Base-by-base conservation (phyloP, 1,140 invertebrate species). In the Lasaia peninsularis region DNA sequence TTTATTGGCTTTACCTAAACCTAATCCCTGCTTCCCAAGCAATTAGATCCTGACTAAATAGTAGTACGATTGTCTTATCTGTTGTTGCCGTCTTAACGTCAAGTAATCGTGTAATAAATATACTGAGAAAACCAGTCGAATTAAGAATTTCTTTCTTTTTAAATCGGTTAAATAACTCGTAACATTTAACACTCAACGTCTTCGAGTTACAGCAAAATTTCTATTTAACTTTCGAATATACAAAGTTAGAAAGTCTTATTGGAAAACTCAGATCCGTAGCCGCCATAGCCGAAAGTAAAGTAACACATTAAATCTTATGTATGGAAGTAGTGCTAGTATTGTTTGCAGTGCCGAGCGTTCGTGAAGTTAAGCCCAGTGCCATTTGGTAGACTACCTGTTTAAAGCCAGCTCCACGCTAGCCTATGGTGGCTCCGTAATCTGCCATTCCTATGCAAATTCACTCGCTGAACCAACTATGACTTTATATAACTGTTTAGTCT, bases 401-500 rank as follows among this genome's bases (percentile, higher is more conserved):
- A 71, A 69, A 75, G 65, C 80, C 74, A 73, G 74, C 70, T 78
- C 78, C 28, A 11, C 18, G 51, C 28, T 73, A 62, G 81, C 79
- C 81, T 82, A 83, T 78, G 72, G 71, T 79, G 71, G 71, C 74
- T 78, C 79, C 74, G 73, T 80, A 84, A 86, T 86, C 83, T 79
- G 75, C 83, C 80, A 86, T 86, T 86, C 83, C 83, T 78, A 84
- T 86, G 83, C 80, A 84, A 84, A 86, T 86, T 80, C 79, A 68
- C 67, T 75, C 74, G 70, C 80, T 82, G 78, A 75, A 84, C 76
- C 83, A 78, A 82, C 81, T 86, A 86, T 79, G 80, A 80, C 80
- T 84, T 84, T 84, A 86, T 84, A 73, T 79, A 77, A 70, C 54
- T 35, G 37, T 44, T 35, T 24, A 67, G 7, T 76, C 63, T 4